These are phyloP conservation scores for Rhodeus uyekii DNA, from an alignment of 2,797 vertebrate species.

Conservation along the genomic window DNA sequence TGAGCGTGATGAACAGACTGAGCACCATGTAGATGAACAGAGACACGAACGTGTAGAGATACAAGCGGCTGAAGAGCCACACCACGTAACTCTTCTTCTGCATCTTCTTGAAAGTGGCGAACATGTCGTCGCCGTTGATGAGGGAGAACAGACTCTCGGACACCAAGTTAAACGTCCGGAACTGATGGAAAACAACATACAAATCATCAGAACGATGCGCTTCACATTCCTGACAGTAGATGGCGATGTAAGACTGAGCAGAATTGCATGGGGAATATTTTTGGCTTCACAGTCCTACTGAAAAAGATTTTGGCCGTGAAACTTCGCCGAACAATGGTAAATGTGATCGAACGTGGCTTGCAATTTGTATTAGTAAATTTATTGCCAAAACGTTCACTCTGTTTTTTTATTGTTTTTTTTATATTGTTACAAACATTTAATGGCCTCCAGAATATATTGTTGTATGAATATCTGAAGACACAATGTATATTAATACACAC, in stretches of 20 bases:
- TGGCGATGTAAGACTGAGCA: no score
- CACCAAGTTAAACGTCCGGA: conserved; percentile 89
- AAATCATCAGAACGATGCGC: neutral
- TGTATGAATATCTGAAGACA: no score
- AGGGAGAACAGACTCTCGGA: conserved; percentile 94
- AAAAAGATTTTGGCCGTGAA: no score
- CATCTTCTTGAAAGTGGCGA: conserved; percentile 89
- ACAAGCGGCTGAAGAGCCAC: conserved; percentile 92
- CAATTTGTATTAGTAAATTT: no score
- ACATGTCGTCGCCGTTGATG: conserved; percentile 97
- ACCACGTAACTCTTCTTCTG: conserved; percentile 85
- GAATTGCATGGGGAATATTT: no score
- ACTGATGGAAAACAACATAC: conserved; percentile 70
- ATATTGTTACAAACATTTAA: no score
- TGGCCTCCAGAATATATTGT: no score
- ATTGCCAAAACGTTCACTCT: neutral
- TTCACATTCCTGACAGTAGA: neutral
- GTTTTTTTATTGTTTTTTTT: no score
- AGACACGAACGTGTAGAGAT: conserved; percentile 80
- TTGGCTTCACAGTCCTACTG: no score
- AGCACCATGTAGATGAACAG: conserved; percentile 82
- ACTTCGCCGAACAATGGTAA: no score
- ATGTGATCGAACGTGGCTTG: no score
- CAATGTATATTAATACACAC: no score
- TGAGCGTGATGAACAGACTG: conserved; percentile 81